A percentile compares a stretch with the other conserved stretches of the same genome.
Evolutionary conservation across 2,888 invertebrate species (phyloP).

Genomic region (Orchesella flavescens): DNA sequence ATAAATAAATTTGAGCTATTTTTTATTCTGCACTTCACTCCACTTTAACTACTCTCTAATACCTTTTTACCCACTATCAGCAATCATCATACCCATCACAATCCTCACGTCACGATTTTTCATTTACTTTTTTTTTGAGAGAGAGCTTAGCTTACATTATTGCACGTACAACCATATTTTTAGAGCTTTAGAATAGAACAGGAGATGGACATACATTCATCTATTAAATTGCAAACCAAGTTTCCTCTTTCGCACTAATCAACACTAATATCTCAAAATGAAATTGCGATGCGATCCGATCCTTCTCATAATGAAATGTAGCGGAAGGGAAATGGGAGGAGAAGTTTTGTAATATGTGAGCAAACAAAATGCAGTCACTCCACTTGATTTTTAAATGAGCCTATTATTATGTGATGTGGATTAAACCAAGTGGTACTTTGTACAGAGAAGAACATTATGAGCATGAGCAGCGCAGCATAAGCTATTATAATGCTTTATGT

Average conservation of each 20-base stretch:
- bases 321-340: constrained; percentile 44
- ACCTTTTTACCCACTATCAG: neutral
- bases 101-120: constrained; percentile 35
- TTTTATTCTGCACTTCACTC: neutral
- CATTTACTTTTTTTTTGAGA: constrained; percentile 26
- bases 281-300: constrained; percentile 8
- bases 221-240: constrained; percentile 25
- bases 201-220: neutral
- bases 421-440: neutral
- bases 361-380: constrained; percentile 7
- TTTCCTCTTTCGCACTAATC: constrained; percentile 33
- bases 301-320: constrained; percentile 25
- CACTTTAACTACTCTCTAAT: constrained; percentile 13
- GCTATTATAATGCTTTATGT: no score
- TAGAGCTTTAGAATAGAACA: neutral
- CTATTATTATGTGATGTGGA: no score
- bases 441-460: no score
- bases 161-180: neutral
- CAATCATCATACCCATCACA: constrained; percentile 17
- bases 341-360: constrained; percentile 23
- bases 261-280: constrained; percentile 33
- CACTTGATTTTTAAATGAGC: no score
- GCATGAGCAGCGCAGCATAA: no score
- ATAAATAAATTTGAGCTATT: no score
- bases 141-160: neutral